Percentiles rank a stretch among this genome's conserved stretches.
Evolutionary conservation across 1,140 invertebrate genomes (phyloP).

Genomic region (Ostrea denselamellosa): DNA sequence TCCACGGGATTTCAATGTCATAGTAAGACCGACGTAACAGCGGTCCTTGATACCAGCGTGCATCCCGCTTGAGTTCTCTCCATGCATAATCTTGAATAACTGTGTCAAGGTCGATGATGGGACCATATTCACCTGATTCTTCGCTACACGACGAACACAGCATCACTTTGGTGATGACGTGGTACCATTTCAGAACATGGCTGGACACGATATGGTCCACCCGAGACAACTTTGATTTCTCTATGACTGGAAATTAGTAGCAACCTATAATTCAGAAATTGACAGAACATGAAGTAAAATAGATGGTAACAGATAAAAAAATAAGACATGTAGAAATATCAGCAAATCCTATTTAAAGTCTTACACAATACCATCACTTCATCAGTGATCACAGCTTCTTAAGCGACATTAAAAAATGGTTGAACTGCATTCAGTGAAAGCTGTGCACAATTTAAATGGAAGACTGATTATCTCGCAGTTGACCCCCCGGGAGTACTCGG

Average conservation of each 20-base stretch:
- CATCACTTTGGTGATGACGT: slow-evolving; percentile 53
- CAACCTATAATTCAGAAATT: background rate
- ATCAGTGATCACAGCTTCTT: too few relatives aligned
- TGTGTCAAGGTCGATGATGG: slow-evolving; percentile 66
- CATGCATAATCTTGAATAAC: slow-evolving; percentile 67
- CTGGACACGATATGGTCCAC: slow-evolving; percentile 32
- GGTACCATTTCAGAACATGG: slow-evolving; percentile 37
- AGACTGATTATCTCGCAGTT: background rate
- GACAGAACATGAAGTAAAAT: background rate
- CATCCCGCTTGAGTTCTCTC: slow-evolving; percentile 64
- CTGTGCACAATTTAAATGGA: background rate
- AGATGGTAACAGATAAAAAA: background rate
- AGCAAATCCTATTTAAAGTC: background rate
- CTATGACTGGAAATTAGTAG: slow-evolving; percentile 22
- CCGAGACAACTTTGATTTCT: slow-evolving; percentile 22
- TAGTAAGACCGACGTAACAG: slow-evolving; percentile 60
- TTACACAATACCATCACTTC: background rate
- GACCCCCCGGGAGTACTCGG: background rate
- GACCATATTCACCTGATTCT: slow-evolving; percentile 59
- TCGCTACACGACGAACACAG: slow-evolving; percentile 61
- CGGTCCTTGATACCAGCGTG: slow-evolving; percentile 63
- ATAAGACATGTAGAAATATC: background rate
- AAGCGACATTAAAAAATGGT: background rate
- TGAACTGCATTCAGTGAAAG: background rate
- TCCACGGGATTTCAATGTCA: slow-evolving; percentile 68